Base-by-base conservation (phyloP, 2,888 invertebrate genomes). In the Dorcus hopei region DNA sequence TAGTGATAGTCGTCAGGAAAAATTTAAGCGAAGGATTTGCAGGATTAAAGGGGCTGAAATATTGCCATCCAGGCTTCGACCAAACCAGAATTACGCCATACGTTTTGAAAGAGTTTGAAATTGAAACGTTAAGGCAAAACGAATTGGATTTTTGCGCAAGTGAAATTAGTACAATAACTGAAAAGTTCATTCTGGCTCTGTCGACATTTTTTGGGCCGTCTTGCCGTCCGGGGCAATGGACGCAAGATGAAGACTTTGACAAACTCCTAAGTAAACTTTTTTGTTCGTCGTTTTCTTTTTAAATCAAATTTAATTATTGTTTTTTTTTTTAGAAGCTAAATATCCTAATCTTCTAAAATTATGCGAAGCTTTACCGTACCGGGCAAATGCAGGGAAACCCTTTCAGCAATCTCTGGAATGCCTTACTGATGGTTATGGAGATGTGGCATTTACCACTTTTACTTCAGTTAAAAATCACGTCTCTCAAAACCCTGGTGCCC, bases 221-320 rank as follows among this genome's bases (percentile, higher is more conserved):
- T 60, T 93, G 92, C 77, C 81, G 90, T 50, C 91, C 91, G 4
- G 91, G 91, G 0, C 71, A 77, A 0, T 90, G 89, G 89, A 82
- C 84, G 3, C 69, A 79, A 16, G 84, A 87, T 61, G 61, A 67
- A 0, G 74, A 79, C 0, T 74, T 84, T 0, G 85, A 88, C 68
- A 72, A 74, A 9, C 67, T 72, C 50, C 79, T 88, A 9, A 88
- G 89, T 89, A 77, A 82, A 85, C 78, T 54, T 70, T 19, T 38
- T 43, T 14, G 3, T 23, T 14, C 38, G 38, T 19, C 3, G 3
- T 38, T 23, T 9, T 33, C n/a, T 38, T 5, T 40, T n/a, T 3
- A 6, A 38, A 47, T 48, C 14, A 9, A 16, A 16, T 45, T 9
- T 26, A 11, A 11, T 48, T 54, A 49, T 54, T 54, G n/a, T 19